Evolutionary conservation across 2,797 vertebrate species (phyloP).

Genomic region (Centropyge bicolor): DNA sequence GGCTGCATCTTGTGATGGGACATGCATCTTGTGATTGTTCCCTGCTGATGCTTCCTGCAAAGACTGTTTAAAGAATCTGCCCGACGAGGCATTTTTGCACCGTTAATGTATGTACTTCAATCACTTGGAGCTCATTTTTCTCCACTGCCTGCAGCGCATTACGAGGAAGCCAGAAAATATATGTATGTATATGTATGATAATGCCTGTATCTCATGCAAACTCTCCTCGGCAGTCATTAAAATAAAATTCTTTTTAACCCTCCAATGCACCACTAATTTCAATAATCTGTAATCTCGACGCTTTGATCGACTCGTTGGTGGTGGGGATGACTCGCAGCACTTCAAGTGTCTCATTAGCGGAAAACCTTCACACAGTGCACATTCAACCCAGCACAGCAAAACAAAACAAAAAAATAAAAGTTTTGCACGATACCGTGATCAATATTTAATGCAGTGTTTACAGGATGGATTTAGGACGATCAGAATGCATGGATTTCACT

Average conservation of each 20-base stretch:
- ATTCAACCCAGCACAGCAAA: conserved; percentile 47
- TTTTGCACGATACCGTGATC: conserved; percentile 51
- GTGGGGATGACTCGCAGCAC: conserved; percentile 42
- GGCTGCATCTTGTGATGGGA: conserved; percentile 16
- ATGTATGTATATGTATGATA: background rate
- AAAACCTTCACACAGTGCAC: conserved; percentile 30
- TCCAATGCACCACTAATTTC: conserved; percentile 49
- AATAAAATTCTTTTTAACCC: conserved; percentile 42
- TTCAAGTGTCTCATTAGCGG: conserved; percentile 64
- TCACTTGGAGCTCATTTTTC: conserved; percentile 16
- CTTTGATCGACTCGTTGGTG: conserved; percentile 64
- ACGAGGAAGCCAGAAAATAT: conserved; percentile 9
- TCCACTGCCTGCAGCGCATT: conserved; percentile 7
- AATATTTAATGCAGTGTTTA: conserved; percentile 77
- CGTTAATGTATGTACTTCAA: conserved; percentile 27
- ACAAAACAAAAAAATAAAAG: conserved; percentile 27
- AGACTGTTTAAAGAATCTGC: conserved; percentile 2
- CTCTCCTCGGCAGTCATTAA: conserved; percentile 23
- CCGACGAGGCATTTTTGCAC: conserved; percentile 16
- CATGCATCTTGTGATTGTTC: background rate
- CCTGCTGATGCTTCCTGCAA: conserved; percentile 27
- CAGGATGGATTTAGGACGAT: conserved; percentile 56
- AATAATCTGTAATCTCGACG: conserved; percentile 42
- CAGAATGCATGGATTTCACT: conserved; percentile 53
- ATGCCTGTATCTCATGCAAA: conserved; percentile 23